Evolutionary conservation across 2,797 vertebrate species (phyloP).

Genomic region (Sebastes oblongus): DNA sequence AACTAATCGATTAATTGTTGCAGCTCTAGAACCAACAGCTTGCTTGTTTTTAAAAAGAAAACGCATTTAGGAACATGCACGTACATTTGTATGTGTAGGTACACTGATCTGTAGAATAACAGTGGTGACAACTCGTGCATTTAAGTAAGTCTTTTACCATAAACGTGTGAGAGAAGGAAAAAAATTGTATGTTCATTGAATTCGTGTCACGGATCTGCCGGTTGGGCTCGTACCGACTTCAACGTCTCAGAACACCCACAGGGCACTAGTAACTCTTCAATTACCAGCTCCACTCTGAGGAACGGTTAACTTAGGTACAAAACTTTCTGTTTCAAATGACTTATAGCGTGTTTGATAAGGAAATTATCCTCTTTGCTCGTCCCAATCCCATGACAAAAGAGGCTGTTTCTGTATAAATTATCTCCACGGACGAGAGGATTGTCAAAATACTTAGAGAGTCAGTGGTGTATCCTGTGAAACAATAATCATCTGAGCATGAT

Average conservation of each 20-base stretch:
- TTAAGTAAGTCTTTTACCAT: background rate
- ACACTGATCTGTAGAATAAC: background rate
- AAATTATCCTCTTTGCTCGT: slow-evolving; percentile 89
- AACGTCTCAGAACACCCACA: slow-evolving; percentile 57
- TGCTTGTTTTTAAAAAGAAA: background rate
- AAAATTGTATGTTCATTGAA: slow-evolving; percentile 1
- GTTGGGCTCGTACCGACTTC: slow-evolving; percentile 43
- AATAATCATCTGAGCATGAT: background rate
- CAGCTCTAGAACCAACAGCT: background rate
- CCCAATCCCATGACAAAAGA: slow-evolving; percentile 79
- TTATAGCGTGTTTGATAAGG: slow-evolving; percentile 89
- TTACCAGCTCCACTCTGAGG: slow-evolving; percentile 82
- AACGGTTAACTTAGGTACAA: slow-evolving; percentile 87
- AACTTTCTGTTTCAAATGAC: slow-evolving; percentile 89
- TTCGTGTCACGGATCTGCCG: slow-evolving; percentile 43
- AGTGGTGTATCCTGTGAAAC: slow-evolving; percentile 48
- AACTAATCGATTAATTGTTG: no score
- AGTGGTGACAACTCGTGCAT: background rate
- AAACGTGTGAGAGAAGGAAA: slow-evolving; percentile 3
- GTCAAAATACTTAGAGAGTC: slow-evolving; percentile 49
- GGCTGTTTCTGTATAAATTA: slow-evolving; percentile 67
- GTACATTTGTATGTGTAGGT: background rate
- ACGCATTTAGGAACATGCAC: no score
- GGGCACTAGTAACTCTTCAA: slow-evolving; percentile 64
- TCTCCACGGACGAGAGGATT: slow-evolving; percentile 80